Evolutionary conservation across 2,888 invertebrate species (phyloP), one percentile per base, ranked within the genome.

Genomic region (Plusia festucae): DNA sequence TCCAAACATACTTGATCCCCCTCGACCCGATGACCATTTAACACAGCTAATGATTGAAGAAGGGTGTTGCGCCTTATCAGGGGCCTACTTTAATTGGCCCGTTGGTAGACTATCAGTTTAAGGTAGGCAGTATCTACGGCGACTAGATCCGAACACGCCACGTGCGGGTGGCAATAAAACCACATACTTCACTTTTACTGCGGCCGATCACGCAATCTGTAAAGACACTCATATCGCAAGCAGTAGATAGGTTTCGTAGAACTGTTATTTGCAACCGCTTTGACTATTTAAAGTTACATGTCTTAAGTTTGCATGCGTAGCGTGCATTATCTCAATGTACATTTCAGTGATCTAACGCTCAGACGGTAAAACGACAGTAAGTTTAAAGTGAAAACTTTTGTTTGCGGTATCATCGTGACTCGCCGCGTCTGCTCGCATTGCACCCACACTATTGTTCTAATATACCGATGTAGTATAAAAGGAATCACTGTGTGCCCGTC

Each of bases 121-220:
- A 69, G 65, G 62, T 73, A 76, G 71, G 61, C 54, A 74, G 64
- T 74, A 70, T 78, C 78, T 65, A 67, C 69, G 72, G 64, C 66
- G 65, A 68, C 76, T 73, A 69, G 74, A 77, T 73, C 65, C 65
- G 54, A 81, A 80, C 75, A 53, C 62, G 68, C 74, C 83, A 84
- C 84, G 83, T 82, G 85, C 84, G 69, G 68, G 60, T 61, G 80
- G 75, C 79, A 81, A 82, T 82, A 76, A 82, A 86, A 79, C 81
- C 72, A 71, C 84, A 88, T 84, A 85, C 84, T 88, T 88, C 88
- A 90, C 86, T 88, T 87, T 88, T 88, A 90, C 88, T 86, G 86
- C 77, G 71, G 54, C 66, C 66, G 75, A 84, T 84, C 91, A 91
- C 91, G 91, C 91, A 84, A 90, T 84, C 68, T 53, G 70, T 72